Percentiles rank a stretch among this genome's conserved stretches.
Evolutionary conservation across 2,113 vertebrate species (phyloP).

Genomic region (Macrotus californicus): DNA sequence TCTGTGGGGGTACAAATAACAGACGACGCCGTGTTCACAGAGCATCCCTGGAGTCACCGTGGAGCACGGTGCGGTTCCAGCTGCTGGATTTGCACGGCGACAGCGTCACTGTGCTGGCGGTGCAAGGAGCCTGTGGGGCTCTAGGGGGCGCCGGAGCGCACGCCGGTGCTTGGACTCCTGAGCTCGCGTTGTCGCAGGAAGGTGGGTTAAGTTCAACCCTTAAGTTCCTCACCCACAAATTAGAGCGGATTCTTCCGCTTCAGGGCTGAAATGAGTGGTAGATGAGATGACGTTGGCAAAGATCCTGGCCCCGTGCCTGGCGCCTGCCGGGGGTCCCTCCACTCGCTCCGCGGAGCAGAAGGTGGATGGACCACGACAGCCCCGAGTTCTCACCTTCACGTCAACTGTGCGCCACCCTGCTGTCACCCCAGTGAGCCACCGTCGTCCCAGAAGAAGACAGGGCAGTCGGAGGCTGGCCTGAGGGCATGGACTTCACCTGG

Average conservation of each 20-base stretch:
- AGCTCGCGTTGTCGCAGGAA: not conserved
- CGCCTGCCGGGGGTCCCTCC: not conserved
- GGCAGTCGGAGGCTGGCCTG: too few relatives aligned
- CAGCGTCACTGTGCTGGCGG: accelerated
- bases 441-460: too few relatives aligned
- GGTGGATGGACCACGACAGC: too few relatives aligned
- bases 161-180: not conserved
- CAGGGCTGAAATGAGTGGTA: not conserved
- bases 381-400: not conserved
- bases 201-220: not conserved
- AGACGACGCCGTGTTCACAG: not conserved
- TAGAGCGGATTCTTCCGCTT: not conserved
- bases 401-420: not conserved
- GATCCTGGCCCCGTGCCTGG: not conserved
- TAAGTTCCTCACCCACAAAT: not conserved
- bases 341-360: not conserved
- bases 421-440: not conserved
- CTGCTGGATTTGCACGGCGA: not conserved
- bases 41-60: accelerated
- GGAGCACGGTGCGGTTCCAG: accelerated
- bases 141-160: not conserved
- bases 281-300: not conserved
- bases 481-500: not conserved
- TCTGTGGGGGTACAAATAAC: not conserved
- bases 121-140: accelerated